A percentile compares a stretch with the other conserved stretches of the same genome.
Conservation (phyloP, 2,113 vertebrate genomes). For the Sterna hirundo region DNA sequence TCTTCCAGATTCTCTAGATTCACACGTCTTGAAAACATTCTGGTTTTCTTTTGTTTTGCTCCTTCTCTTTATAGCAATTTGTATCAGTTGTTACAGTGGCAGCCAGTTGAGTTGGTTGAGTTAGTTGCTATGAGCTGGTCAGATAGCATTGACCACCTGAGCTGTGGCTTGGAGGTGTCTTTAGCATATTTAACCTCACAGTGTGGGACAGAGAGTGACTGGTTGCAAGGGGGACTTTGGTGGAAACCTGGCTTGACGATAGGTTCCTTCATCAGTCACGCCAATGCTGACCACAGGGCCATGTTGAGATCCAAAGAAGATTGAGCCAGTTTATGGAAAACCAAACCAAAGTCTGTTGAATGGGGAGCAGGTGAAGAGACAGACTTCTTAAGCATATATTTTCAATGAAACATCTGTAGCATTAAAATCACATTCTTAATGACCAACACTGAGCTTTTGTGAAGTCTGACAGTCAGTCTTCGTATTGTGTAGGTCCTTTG, state of each 20-base stretch:
- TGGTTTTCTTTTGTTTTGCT: neutral
- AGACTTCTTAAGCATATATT: rapidly evolving
- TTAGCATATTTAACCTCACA: neutral
- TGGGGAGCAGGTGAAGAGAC: neutral
- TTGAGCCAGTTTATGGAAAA: neutral
- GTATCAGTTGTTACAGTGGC: neutral
- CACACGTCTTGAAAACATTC: neutral
- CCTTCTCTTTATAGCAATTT: neutral
- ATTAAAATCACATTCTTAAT: neutral
- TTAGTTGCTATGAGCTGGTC: neutral
- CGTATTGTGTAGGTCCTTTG: neutral
- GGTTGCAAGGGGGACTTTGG: neutral
- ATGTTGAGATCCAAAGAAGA: neutral
- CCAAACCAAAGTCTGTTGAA: neutral
- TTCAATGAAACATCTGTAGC: neutral
- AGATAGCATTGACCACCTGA: neutral
- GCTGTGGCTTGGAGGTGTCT: neutral
- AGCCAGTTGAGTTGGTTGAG: neutral
- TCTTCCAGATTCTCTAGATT: neutral
- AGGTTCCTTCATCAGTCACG: neutral
- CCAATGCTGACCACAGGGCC: neutral
- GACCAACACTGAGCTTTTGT: neutral
- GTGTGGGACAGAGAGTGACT: rapidly evolving
- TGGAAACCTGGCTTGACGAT: rapidly evolving
- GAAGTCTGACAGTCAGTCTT: neutral